Evolutionary conservation across 2,797 vertebrate genomes (phyloP), one percentile per base, ranked within the genome.

Genomic region (Tokudaia muenninki): DNA sequence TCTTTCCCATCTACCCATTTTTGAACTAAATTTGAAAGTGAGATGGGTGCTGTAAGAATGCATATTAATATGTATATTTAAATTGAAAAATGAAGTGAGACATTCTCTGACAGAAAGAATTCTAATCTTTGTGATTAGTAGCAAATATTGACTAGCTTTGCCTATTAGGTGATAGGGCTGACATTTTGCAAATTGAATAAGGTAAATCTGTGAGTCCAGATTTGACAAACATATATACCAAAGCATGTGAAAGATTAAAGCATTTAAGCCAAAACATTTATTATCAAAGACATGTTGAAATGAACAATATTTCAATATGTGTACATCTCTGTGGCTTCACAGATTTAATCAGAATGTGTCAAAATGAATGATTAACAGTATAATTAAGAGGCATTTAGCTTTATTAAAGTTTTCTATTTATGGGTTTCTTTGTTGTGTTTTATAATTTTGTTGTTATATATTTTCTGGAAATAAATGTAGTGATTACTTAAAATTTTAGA

Each of bases 161-260:
- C 63, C 95, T 97, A 95, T 97, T 96, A 96, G 94, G 79, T 95
- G 97, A 70, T 90, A 63, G 7, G 63, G 59, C 52, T 97, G 96
- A 94, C 94, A 94, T 82, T 95, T 97, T 95, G 70, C 70, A 96
- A 97, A 97, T 96, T 91, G 72, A 96, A 74, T 95, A 89, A 94
- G 86, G 97, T 97, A 95, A 97, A 97, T 97, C 88, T 93, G 94
- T 91, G 87, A 14, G 57, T 61, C 61, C 44, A 95, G 44, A 63
- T 91, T 97, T 95, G 97, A 97, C 94, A 97, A 95, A 96, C 79
- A 95, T 95, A 94, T 96, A 95, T 91, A 95, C 96, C 95, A 90
- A 91, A 90, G 37, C 87, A 16, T 87, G 70, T 61, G 65, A 87
- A 59, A 95, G 89, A 97, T 96, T 94, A 97, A 96, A 97, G 92